Conservation (phyloP, 2,113 vertebrate genomes). For the Athene cunicularia region DNA sequence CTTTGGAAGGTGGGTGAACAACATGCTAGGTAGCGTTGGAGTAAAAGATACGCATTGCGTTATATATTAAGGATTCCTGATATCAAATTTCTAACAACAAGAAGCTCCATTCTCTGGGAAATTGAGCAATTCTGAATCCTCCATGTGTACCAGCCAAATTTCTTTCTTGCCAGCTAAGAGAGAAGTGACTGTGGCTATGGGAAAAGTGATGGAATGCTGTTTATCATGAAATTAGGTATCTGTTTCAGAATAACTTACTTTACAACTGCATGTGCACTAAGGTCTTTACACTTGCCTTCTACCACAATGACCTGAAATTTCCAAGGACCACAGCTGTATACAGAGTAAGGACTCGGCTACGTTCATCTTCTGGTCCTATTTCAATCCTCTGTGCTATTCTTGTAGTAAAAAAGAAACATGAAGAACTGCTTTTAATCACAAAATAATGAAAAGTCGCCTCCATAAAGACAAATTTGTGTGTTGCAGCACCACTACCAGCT, state of each 20-base stretch:
- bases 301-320: neutral
- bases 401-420: neutral
- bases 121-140: neutral
- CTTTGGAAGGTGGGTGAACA: neutral
- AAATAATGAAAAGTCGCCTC: neutral
- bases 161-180: neutral
- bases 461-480: neutral
- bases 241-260: neutral
- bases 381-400: neutral
- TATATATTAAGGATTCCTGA: neutral
- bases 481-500: neutral
- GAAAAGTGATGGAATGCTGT: neutral
- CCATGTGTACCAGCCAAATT: neutral
- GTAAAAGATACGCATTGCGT: neutral
- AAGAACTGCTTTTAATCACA: neutral
- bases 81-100: neutral
- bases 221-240: neutral
- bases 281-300: neutral
- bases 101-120: neutral
- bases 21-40: rapidly evolving
- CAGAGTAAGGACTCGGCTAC: neutral
- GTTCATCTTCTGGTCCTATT: neutral
- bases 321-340: neutral
- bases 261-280: neutral
- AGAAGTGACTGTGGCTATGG: neutral